Evolutionary conservation across 2,888 invertebrate genomes (phyloP).

Genomic region (Macrophya alboannulata): DNA sequence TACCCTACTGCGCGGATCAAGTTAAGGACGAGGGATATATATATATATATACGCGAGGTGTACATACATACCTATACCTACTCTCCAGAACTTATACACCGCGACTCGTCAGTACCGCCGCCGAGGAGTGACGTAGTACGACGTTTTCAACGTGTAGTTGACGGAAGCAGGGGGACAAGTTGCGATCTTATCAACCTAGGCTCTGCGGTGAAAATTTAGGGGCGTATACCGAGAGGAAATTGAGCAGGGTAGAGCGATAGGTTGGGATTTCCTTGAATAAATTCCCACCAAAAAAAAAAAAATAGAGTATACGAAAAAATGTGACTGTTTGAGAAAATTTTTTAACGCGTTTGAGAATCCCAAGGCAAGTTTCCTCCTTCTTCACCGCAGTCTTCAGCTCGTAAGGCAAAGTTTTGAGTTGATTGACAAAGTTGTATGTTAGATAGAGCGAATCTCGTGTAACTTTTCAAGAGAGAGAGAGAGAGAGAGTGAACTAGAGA

Average conservation of each 20-base stretch:
- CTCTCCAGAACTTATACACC: neutral
- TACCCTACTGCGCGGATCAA: neutral
- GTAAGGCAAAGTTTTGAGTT: conserved; percentile 29
- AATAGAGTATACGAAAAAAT: neutral
- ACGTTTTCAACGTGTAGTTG: conserved; percentile 14
- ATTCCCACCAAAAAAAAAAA: conserved; percentile 21
- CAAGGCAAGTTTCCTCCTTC: neutral
- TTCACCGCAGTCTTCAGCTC: neutral
- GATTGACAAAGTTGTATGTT: conserved; percentile 37
- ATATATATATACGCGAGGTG: too few species aligned
- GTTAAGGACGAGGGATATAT: neutral
- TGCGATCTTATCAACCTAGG: conserved; percentile 38
- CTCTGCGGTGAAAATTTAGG: conserved; percentile 46
- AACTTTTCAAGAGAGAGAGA: conserved; percentile 1
- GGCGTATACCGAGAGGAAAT: conserved; percentile 42
- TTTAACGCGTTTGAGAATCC: neutral
- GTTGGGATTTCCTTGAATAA: conserved; percentile 49
- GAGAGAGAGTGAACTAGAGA: neutral
- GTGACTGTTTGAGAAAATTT: neutral
- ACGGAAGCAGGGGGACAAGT: conserved; percentile 54
- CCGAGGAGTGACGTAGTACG: conserved; percentile 16
- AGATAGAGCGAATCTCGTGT: conserved; percentile 28
- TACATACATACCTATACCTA: neutral
- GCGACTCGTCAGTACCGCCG: neutral
- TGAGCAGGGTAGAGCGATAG: conserved; percentile 43